phyloP scores from a whole-genome alignment of 2,113 vertebrate genomes.

The Xenopus laevis region DNA sequence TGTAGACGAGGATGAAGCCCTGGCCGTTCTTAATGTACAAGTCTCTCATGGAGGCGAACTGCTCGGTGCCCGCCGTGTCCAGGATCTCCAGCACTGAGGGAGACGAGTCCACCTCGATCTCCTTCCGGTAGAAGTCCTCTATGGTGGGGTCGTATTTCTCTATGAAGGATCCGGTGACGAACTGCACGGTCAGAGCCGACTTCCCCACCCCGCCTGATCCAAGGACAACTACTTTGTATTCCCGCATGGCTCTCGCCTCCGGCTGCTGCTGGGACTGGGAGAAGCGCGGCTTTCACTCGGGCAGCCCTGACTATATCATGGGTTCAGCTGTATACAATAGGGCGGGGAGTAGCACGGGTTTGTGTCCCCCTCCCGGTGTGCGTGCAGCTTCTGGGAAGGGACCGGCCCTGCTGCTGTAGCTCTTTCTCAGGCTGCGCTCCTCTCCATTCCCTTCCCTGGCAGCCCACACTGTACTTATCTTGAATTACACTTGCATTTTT shows the following conservation, averaged over 20 bases:
- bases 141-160: constrained; percentile 97
- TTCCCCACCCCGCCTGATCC: constrained; percentile 94
- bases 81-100: constrained; percentile 94
- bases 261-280: constrained; percentile 1
- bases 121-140: constrained; percentile 96
- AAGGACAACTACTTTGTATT: constrained; percentile 96
- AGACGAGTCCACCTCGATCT: constrained; percentile 95
- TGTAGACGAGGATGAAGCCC: constrained; percentile 95
- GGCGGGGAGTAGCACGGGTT: not conserved
- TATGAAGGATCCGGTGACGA: constrained; percentile 93
- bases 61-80: constrained; percentile 94
- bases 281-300: not conserved
- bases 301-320: not conserved
- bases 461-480: constrained; percentile 39
- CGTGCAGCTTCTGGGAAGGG: not conserved
- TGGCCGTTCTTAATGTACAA: constrained; percentile 96
- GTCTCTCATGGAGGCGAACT: constrained; percentile 97
- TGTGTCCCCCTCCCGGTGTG: not conserved
- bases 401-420: constrained; percentile 7
- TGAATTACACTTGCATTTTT: constrained; percentile 33
- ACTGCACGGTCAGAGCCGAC: constrained; percentile 91
- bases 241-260: constrained; percentile 71
- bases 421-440: constrained; percentile 10
- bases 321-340: not conserved
- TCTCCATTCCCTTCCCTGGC: constrained; percentile 29